Percentiles rank a stretch among this genome's conserved stretches.
Conservation (phyloP, 2,113 vertebrate genomes). For the Benitochromis conjunctus region DNA sequence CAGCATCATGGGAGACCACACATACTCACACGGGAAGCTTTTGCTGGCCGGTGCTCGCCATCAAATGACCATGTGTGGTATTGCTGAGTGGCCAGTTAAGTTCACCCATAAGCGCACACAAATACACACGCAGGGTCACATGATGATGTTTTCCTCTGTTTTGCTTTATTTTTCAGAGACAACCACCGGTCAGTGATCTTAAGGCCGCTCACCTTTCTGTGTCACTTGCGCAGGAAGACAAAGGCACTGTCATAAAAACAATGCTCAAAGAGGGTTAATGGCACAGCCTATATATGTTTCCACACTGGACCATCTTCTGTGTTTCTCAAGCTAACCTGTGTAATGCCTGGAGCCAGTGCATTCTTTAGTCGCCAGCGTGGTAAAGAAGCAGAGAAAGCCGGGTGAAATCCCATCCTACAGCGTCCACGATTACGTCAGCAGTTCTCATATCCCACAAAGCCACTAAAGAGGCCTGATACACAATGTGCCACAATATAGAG, state of each 20-base stretch:
- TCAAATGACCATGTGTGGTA: conserved; percentile 59
- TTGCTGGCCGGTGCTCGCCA: conserved; percentile 50
- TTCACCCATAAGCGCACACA: background rate
- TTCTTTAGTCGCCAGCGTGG: conserved; percentile 60
- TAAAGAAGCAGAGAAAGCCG: conserved; percentile 58
- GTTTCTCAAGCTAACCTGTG: conserved; percentile 56
- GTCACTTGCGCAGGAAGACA: conserved; percentile 3
- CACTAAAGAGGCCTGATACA: conserved; percentile 60
- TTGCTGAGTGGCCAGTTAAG: conserved; percentile 30
- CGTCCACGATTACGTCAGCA: conserved; percentile 68
- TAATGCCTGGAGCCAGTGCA: conserved; percentile 60
- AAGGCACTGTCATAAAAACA: conserved; percentile 38
- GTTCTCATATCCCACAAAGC: conserved; percentile 69
- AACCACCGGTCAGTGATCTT: background rate
- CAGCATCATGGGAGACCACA: conserved; percentile 62
- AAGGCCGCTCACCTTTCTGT: background rate
- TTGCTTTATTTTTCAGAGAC: background rate
- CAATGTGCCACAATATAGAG: conserved; percentile 62
- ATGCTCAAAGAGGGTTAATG: conserved; percentile 23
- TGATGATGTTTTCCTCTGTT: background rate
- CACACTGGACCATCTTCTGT: conserved; percentile 12
- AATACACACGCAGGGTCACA: background rate
- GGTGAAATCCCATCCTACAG: conserved; percentile 71
- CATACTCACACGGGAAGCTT: conserved; percentile 50
- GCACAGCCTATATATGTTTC: conserved; percentile 22